A percentile compares a stretch with the other conserved stretches of the same genome.
phyloP scores from a whole-genome alignment of 1,140 invertebrate species.

The Nephila pilipes region DNA sequence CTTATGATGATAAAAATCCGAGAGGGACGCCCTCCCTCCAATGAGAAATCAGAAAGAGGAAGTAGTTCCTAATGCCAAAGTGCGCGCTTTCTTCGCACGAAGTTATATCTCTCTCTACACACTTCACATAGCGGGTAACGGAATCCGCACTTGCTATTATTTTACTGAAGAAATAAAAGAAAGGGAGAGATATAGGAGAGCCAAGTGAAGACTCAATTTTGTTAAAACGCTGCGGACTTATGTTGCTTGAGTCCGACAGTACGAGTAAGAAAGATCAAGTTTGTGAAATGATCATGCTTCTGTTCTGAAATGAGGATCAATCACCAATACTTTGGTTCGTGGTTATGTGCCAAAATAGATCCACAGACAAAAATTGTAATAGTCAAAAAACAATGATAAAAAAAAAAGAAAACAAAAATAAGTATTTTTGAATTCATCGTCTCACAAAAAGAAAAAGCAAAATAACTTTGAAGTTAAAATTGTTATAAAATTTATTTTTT shows the following conservation, averaged over 20 bases:
- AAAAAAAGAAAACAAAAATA: background rate
- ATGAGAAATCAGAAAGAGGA: conserved; percentile 60
- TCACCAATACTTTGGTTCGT: conserved; percentile 4
- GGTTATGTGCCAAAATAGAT: background rate
- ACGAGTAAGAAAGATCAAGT: conserved; percentile 30
- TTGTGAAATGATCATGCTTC: conserved; percentile 35
- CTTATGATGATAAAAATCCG: conserved; percentile 76
- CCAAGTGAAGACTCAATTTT: conserved; percentile 71
- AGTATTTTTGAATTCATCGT: background rate
- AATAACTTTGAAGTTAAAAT: no score
- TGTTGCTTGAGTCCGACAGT: background rate
- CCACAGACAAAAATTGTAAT: background rate
- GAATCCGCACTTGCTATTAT: conserved; percentile 67
- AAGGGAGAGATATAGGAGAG: conserved; percentile 53
- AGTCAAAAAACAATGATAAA: background rate
- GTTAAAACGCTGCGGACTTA: conserved; percentile 69
- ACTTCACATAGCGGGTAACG: conserved; percentile 51
- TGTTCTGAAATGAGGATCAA: conserved; percentile 26
- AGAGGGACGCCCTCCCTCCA: conserved; percentile 7
- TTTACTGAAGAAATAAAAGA: conserved; percentile 53
- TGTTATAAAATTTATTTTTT: no score
- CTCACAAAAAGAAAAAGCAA: background rate
- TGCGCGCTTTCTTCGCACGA: conserved; percentile 54
- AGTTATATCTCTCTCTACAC: conserved; percentile 44
- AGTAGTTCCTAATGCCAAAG: conserved; percentile 59